Base-by-base conservation (phyloP, 2,113 vertebrate species). In the Tyto alba region DNA sequence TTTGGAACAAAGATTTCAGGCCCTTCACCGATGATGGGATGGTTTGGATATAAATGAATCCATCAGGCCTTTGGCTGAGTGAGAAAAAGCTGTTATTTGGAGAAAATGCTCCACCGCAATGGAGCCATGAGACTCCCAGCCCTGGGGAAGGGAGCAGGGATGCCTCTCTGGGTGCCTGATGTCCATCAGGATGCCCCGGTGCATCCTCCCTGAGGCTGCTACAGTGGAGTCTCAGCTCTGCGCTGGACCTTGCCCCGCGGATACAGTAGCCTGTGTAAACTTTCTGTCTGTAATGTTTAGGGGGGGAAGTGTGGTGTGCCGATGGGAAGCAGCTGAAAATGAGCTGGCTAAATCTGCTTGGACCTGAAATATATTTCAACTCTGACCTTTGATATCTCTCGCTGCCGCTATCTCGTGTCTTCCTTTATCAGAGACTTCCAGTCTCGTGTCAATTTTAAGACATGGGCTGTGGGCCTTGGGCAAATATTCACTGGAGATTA, bases 341-440 rank as follows among this genome's bases (percentile, higher is more conserved):
- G 72, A 75, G 40, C 60, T 64, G 34, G 84, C 66, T 92, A 72
- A 89, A 81, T 89, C 80, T 95, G 60, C 83, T 87, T 62, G 69
- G 68, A 88, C 77, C 73, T 47, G 76, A 64, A 57, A 14, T 68
- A 13, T 87, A 75, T 84, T 89, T 96, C 60, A 89, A 34, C 83
- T 72, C 56, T 41, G 83, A 75, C 88, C 83, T 92, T 89, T 75
- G 36, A 18, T 77, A 93, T 52, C 84, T 96, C 69, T 78, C 59
- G 71, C 53, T 85, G 55, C 74, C 2, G 0, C 74, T 92, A 56
- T 82, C 84, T 93, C 0, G 0, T 1, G 10, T 94, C 66, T 90
- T 72, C 45, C 79, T 86, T 96, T 89, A 89, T 92, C 86, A 85
- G 60, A 78, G 69, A 17, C 80, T 96, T 94, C 47, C 80, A 96